phyloP scores from a whole-genome alignment of 37 sponge, comb jelly and placozoan genomes.

The Cliona cf. orientalis region DNA sequence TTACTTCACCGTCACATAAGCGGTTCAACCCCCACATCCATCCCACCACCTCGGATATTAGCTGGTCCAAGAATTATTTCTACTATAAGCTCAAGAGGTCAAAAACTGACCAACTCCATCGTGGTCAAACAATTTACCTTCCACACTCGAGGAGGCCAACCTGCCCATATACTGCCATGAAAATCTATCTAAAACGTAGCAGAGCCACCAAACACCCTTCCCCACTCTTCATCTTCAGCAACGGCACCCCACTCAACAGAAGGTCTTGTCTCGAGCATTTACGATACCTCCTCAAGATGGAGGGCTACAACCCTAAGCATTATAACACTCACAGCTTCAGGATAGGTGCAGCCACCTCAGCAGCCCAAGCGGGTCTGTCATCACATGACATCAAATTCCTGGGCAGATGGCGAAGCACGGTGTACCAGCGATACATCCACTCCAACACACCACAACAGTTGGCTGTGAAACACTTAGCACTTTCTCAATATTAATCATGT shows the following conservation, averaged over 20 bases:
- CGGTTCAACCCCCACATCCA: neutral
- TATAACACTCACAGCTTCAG: neutral
- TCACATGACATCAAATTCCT: neutral
- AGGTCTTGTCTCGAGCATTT: neutral
- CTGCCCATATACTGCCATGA: conserved; percentile 21
- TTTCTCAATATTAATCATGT: too few species aligned
- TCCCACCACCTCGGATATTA: neutral
- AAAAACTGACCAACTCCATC: conserved; percentile 33
- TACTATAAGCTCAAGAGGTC: neutral
- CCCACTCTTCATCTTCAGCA: conserved; percentile 15
- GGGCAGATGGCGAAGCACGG: conserved; percentile 5
- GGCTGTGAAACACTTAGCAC: neutral
- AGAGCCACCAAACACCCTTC: neutral
- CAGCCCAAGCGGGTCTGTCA: neutral
- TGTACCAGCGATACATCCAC: conserved; percentile 7
- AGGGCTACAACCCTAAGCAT: neutral
- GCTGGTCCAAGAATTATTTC: neutral
- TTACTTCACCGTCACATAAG: conserved; percentile 2
- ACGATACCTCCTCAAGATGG: neutral
- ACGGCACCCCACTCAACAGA: conserved; percentile 10
- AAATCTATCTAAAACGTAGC: conserved; percentile 3
- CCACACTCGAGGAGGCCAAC: neutral
- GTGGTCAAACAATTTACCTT: conserved; percentile 10
- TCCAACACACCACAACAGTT: neutral
- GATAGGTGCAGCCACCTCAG: too few species aligned